Base-by-base conservation (phyloP, 2,113 vertebrate species). In the Lanius collurio region DNA sequence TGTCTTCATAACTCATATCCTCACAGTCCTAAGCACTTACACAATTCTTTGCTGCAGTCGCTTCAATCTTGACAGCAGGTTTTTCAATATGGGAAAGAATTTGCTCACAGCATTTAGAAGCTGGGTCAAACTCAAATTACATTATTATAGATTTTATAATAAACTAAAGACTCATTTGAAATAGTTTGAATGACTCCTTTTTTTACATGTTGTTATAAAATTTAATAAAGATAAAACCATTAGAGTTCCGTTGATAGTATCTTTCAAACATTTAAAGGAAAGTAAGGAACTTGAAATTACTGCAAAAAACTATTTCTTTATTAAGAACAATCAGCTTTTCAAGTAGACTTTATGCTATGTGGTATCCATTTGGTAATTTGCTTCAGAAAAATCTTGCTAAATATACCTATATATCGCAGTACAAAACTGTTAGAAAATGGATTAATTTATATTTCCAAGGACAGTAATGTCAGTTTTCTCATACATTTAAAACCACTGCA, bases 1-100 rank as follows among this genome's bases (percentile, higher is more conserved):
- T 93, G 93, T 91, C 95, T 96, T 95, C 94, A 93, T 95, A 97
- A 96, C 87, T 95, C 93, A 92, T 88, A 96, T 88, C 78, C 71
- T 85, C 82, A 73, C 87, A 93, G 75, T 90, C 87, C 92, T 93
- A 95, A 90, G 56, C 82, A 94, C 44, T 95, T 93, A 70, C 0
- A 80, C 31, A 63, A 78, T 80, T 90, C 87, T 91, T 85, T 0
- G 1, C 81, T 84, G 52, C 50, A 93, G 67, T 35, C 35, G 83
- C 46, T 91, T 95, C 91, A 83, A 55, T 94, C 87, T 88, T 96
- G 94, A 95, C 93, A 90, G 74, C 35, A 14, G 70, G 35, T 52
- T 90, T 93, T 83, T 67, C 76, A 94, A 83, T 85, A 83, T 4
- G 35, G 67, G 59, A 83, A 88, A 94, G 59, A 78, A 91, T 88